Base-by-base conservation (phyloP, 2,113 vertebrate species). In the Rousettus leschenaultii region DNA sequence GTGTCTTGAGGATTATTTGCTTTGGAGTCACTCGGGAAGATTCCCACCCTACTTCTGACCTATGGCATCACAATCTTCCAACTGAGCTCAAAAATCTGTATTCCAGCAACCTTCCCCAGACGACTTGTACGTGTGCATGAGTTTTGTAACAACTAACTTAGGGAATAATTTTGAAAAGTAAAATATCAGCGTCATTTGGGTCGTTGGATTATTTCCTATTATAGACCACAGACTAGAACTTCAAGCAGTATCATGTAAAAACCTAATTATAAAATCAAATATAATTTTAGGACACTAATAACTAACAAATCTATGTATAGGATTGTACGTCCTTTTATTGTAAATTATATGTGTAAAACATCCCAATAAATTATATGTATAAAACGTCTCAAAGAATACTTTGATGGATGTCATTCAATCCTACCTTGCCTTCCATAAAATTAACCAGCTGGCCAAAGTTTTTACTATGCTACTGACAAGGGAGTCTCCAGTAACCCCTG, bases 201-300 rank as follows among this genome's bases (percentile, higher is more conserved):
- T 94, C 95, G 61, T 90, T 94, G 77, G 71, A 84, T 63, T 92
- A 59, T 94, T 96, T 92, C 75, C 77, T 95, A 38, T 66, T 89
- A 83, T n/a, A 93, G 86, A 90, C 82, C 91, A 86, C 66, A 97
- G 86, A 86, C 14, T 8, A 94, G 85, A 63, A 82, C 80, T 86
- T 95, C 87, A 95, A 88, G 66, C 51, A 78, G 7, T 74, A 79
- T 43, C 61, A 86, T 26, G 73, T 94, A 96, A 96, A 98, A 96
- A 86, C n/a, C 77, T 94, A 94, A 95, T 96, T 96, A 96, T 91
- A 88, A 88, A 75, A 92, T 22, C 55, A 93, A 92, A 93, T 79
- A 93, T 86, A 95, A 97, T 86, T 93, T 97, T 87, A 96, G 40
- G 70, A 96, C 84, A 92, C 85, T 96, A 93, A 80, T 89, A 96